Evolutionary conservation across 2,888 invertebrate species (phyloP).

Genomic region (Platynereis dumerilii): DNA sequence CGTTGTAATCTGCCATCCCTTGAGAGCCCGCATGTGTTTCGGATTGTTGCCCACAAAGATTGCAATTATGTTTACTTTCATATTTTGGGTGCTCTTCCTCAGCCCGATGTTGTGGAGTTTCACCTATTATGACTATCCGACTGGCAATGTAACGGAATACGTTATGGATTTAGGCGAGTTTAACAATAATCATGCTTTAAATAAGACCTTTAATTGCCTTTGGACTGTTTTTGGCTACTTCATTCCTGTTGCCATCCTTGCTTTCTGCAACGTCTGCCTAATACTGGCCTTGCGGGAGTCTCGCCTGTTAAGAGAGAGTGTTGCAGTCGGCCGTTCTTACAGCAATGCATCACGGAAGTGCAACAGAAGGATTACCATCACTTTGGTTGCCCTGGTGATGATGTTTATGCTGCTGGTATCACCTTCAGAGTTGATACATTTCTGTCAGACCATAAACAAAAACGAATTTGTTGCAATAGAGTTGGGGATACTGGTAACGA

Average conservation of each 20-base stretch:
- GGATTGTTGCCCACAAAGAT: conserved; percentile 44
- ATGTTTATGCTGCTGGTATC: conserved; percentile 56
- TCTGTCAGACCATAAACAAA: conserved; percentile 34
- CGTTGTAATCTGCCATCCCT: conserved; percentile 59
- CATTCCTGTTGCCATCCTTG: conserved; percentile 51
- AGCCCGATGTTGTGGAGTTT: conserved; percentile 29
- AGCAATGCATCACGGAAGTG: conserved; percentile 2
- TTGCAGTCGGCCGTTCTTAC: neutral
- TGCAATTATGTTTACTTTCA: conserved; percentile 41
- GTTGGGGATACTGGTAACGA: conserved; percentile 12
- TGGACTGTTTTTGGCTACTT: conserved; percentile 57
- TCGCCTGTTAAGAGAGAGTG: conserved; percentile 11
- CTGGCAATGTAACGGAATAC: conserved; percentile 18
- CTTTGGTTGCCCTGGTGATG: conserved; percentile 54
- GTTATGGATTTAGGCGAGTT: conserved; percentile 26
- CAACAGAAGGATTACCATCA: conserved; percentile 48
- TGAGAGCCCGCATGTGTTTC: conserved; percentile 54
- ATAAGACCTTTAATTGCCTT: conserved; percentile 27
- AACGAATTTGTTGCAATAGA: conserved; percentile 1
- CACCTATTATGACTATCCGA: conserved; percentile 1
- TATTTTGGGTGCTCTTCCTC: conserved; percentile 27
- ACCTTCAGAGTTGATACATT: conserved; percentile 56
- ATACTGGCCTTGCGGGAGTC: conserved; percentile 38
- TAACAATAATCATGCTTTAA: neutral
- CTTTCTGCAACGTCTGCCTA: conserved; percentile 56